A percentile compares a stretch with the other conserved stretches of the same genome.
Conservation (phyloP, 2,797 vertebrate genomes). For the Chiropotes sagulatus region DNA sequence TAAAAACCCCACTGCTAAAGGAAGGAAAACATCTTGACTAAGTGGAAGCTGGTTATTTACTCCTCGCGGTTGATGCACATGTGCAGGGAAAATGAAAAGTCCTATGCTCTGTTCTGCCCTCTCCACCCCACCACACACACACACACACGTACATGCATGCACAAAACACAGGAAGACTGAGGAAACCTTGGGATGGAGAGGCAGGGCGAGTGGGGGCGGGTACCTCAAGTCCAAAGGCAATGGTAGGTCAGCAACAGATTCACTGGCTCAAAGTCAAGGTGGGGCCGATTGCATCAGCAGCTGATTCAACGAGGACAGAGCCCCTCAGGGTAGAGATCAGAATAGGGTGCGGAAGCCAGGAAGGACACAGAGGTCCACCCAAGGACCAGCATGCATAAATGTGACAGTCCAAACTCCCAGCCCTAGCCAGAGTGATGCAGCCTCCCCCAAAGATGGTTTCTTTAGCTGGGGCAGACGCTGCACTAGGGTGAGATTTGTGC, state of each 20-base stretch:
- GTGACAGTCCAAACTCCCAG: background rate
- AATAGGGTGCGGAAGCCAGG: background rate
- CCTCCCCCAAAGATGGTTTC: background rate
- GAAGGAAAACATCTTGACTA: background rate
- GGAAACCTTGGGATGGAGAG: background rate
- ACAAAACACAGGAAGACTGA: background rate
- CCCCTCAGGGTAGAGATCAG: background rate
- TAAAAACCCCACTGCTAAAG: background rate
- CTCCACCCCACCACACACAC: background rate
- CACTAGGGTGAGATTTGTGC: background rate
- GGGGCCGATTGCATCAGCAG: background rate
- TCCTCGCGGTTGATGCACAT: background rate
- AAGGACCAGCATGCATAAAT: background rate
- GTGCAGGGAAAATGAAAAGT: background rate
- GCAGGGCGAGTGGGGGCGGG: background rate
- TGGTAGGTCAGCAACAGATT: background rate
- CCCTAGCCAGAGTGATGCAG: background rate
- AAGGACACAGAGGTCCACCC: background rate
- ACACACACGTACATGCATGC: rapidly evolving
- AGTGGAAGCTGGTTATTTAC: background rate
- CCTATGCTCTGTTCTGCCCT: background rate
- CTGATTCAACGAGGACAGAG: background rate
- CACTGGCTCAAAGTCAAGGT: background rate
- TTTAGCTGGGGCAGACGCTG: background rate
- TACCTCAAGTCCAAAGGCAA: background rate